Evolutionary conservation across 2,113 vertebrate species (phyloP).

Genomic region (Capricornis sumatraensis): DNA sequence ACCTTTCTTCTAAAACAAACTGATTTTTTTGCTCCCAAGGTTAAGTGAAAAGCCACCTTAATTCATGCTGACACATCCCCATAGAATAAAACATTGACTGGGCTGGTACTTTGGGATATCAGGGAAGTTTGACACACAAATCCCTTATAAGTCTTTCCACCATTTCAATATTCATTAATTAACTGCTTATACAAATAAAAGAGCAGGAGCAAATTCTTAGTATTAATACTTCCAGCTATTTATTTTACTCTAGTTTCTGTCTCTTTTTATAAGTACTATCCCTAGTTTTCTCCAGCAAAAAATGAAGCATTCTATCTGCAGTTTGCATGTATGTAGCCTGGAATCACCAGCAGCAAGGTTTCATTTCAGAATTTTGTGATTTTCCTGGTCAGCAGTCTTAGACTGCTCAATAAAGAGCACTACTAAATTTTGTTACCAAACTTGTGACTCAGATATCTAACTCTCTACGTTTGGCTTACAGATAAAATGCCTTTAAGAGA

Average conservation of each 20-base stretch:
- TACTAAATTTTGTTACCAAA: not conserved
- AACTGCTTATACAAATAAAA: not conserved
- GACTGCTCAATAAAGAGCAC: not conserved
- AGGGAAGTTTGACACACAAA: not conserved
- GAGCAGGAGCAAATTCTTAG: not conserved
- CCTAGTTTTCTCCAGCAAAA: not conserved
- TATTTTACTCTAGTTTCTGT: not conserved
- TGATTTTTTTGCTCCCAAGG: not conserved
- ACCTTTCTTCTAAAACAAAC: not conserved
- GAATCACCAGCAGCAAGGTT: not conserved
- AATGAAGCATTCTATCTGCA: not conserved
- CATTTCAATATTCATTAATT: not conserved
- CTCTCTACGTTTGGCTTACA: slow-evolving; percentile 18
- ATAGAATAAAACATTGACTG: not conserved
- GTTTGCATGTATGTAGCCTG: not conserved
- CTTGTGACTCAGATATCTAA: slow-evolving; percentile 12
- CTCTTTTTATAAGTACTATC: not conserved
- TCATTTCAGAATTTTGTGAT: slow-evolving; percentile 3
- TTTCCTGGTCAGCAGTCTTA: not conserved
- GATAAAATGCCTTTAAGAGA: slow-evolving; percentile 38
- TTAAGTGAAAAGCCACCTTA: not conserved
- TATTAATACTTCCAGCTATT: not conserved
- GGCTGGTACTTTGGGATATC: not conserved
- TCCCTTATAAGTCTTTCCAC: not conserved
- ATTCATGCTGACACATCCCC: not conserved